Evolutionary conservation across 2,888 invertebrate species (phyloP), one percentile per base, ranked within the genome.

Genomic region (Drosophila neotestacea): DNA sequence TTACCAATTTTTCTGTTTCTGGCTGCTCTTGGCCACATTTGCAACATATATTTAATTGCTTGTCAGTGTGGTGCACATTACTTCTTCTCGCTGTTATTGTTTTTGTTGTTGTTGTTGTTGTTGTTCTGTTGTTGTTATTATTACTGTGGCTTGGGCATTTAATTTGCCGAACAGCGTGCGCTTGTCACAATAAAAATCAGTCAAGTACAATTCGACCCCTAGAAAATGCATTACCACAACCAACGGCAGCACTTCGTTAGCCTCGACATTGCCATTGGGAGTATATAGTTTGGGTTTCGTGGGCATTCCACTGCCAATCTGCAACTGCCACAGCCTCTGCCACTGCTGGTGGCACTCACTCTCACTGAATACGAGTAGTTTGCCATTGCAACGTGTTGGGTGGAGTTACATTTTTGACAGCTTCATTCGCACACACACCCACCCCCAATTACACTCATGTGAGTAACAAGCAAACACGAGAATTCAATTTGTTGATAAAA

Each of bases 101-200:
- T 54, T 13, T 52, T 70, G 28, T 41, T 58, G 27, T 32, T 41
- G n/a, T 44, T 54, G 22, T 52, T 70, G 28, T 59, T 62, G 34
- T 56, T 68, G 56, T 39, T 62, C 42, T 56, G 54, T 50, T 67
- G 51, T 70, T 78, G 58, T 67, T 73, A 68, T 63, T 77, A 71
- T 68, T 79, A 58, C 51, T 76, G 79, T 59, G 78, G 72, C 72
- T 63, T 61, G 48, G 67, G 71, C 77, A 79, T 85, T 83, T 88
- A 77, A 85, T 84, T 88, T 85, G 74, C 74, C 51, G 86, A 71
- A 68, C 86, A 85, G 80, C 86, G 50, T 69, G 83, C 66, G 74
- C 86, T 75, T 84, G 84, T 84, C 84, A 88, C 84, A 85, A 88
- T 88, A 84, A 85, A 84, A 85, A 87, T 88, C 88, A 82, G 50